Evolutionary conservation across 2,113 vertebrate genomes (phyloP), one percentile per base, ranked within the genome.

Genomic region (Pteruthius melanotis): DNA sequence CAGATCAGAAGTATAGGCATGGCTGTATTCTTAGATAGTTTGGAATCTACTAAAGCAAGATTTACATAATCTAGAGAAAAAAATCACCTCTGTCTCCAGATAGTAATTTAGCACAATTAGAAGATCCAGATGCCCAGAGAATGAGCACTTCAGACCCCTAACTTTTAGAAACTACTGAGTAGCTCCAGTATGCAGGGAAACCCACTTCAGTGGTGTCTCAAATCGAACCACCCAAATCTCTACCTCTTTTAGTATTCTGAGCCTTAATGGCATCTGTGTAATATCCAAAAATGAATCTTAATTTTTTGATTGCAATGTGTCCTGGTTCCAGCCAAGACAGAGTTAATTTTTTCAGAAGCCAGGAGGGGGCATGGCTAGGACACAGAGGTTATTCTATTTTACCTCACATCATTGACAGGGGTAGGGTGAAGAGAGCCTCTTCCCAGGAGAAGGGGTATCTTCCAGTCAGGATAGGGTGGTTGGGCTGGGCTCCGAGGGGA

Each of bases 401-500:
- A 39, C 45, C n/a, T n/a, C 39, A 30, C 1, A 2, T 5, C 11
- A 14, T 13, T 28, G 52, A 23, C 16, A 35, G 16, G 23, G 23
- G 3, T n/a, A 35, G 39, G 24, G 20, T 15, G 33, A 59, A 50
- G 23, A 23, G 60, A 82, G 9, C 10, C 19, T 40, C 28, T 66
- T 52, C 27, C 68, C 28, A 50, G 44, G 22, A 52, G 66, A 50
- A 65, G 21, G 5, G 18, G 10, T 19, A 59, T 56, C 44, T 50
- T 65, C 52, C 45, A 57, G 13, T 14, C 22, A 10, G 44, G 33
- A 15, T 20, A 30, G 19, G 1, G 8, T 17, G 44, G 44, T 22
- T 81, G 50, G 42, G 8, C 15, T 0, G 0, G 30, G 52, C 27
- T 74, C 23, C 0, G 0, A 49, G 13, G 14, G 18, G 19, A 81